Conservation (phyloP, 2,113 vertebrate genomes). For the Ameiurus melas region DNA sequence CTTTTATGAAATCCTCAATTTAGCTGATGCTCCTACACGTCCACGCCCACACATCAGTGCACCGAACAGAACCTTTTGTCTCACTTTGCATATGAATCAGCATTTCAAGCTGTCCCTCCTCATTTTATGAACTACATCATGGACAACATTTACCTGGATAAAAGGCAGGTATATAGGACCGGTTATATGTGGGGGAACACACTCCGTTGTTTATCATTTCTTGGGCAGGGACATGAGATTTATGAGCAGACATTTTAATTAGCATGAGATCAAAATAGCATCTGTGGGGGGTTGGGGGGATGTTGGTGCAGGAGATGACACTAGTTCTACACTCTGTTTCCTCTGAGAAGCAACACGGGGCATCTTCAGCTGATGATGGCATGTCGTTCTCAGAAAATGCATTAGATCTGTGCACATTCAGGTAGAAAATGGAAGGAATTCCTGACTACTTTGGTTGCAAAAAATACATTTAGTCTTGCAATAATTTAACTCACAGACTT, state of each 20-base stretch:
- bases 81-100: constrained; percentile 26
- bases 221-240: neutral
- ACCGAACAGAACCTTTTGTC: constrained; percentile 22
- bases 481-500: neutral
- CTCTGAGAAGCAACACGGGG: neutral
- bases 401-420: neutral
- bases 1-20: constrained; percentile 9
- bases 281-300: neutral
- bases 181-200: neutral
- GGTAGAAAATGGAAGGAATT: neutral
- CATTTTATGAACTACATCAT: neutral
- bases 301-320: constrained; percentile 18
- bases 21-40: constrained; percentile 3
- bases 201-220: constrained; percentile 8
- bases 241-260: constrained; percentile 14
- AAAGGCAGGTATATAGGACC: neutral
- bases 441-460: neutral
- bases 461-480: neutral
- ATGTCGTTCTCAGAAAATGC: neutral
- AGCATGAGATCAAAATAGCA: constrained; percentile 37
- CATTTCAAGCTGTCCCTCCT: neutral
- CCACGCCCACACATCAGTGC: neutral
- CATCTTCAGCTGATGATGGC: neutral
- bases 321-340: constrained; percentile 18
- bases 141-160: neutral